phyloP scores from a whole-genome alignment of 1,140 invertebrate genomes.

The Pantala flavescens region DNA sequence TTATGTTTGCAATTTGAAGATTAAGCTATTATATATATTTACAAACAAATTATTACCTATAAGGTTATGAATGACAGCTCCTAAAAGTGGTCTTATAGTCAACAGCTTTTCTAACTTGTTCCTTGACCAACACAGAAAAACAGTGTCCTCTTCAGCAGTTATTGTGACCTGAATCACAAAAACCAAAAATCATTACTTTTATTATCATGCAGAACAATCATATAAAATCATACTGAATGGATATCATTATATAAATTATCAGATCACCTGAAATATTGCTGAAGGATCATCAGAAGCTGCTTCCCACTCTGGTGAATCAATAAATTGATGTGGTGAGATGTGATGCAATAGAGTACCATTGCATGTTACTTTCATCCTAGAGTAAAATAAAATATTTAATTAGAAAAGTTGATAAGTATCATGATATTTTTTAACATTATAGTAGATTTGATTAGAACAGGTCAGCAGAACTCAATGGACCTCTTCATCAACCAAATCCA shows the following conservation, averaged over 20 bases:
- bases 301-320: conserved; percentile 81
- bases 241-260: no score
- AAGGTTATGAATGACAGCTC: conserved; percentile 60
- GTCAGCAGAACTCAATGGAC: no score
- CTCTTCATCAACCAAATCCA: no score
- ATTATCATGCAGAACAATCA: no score
- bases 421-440: no score
- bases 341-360: conserved; percentile 71
- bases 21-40: no score
- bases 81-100: conserved; percentile 55
- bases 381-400: conserved; percentile 13
- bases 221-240: no score
- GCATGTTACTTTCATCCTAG: conserved; percentile 65
- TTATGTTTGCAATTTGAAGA: no score
- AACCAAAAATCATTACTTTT: no score
- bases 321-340: conserved; percentile 69
- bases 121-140: conserved; percentile 66
- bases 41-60: conserved; percentile 45
- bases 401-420: background rate
- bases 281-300: conserved; percentile 52
- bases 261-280: conserved; percentile 52
- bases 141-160: conserved; percentile 62
- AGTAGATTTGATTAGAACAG: no score
- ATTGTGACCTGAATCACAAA: conserved; percentile 52
- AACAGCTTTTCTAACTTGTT: conserved; percentile 59